Conservation (phyloP, 1,140 invertebrate genomes). For the Drosophila fuyamai region DNA sequence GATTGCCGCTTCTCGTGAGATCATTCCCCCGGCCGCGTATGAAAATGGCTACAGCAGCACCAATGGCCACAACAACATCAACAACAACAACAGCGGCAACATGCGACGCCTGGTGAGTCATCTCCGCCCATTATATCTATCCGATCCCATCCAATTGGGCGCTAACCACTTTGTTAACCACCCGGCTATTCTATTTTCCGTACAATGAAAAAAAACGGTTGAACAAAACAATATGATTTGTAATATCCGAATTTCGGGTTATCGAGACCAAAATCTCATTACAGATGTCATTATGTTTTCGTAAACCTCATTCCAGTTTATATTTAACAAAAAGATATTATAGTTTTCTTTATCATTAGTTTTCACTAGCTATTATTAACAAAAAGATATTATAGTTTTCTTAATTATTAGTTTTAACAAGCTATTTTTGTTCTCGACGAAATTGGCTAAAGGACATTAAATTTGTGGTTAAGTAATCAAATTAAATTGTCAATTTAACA, state of each 20-base stretch:
- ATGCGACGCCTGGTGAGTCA: conserved; percentile 75
- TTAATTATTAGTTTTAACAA: too few species aligned
- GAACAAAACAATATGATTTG: background rate
- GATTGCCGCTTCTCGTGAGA: conserved; percentile 93
- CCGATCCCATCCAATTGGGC: conserved; percentile 32
- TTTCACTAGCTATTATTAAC: too few species aligned
- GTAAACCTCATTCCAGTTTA: too few species aligned
- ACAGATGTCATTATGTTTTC: background rate
- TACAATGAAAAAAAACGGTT: background rate
- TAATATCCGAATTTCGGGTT: background rate
- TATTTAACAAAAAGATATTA: too few species aligned
- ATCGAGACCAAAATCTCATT: background rate
- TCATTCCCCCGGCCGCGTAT: conserved; percentile 85
- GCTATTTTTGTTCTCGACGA: too few species aligned
- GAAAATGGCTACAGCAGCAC: conserved; percentile 63
- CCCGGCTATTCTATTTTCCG: conserved; percentile 5
- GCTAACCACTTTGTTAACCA: conserved; percentile 46
- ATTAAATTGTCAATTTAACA: too few species aligned
- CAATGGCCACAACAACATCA: conserved; percentile 49
- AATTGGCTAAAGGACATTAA: too few species aligned
- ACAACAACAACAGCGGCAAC: conserved; percentile 47
- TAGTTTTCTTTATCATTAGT: too few species aligned
- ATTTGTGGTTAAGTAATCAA: too few species aligned
- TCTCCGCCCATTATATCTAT: background rate
- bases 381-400: too few species aligned